Evolutionary conservation across 2,113 vertebrate genomes (phyloP).

Genomic region (Callipepla squamata): DNA sequence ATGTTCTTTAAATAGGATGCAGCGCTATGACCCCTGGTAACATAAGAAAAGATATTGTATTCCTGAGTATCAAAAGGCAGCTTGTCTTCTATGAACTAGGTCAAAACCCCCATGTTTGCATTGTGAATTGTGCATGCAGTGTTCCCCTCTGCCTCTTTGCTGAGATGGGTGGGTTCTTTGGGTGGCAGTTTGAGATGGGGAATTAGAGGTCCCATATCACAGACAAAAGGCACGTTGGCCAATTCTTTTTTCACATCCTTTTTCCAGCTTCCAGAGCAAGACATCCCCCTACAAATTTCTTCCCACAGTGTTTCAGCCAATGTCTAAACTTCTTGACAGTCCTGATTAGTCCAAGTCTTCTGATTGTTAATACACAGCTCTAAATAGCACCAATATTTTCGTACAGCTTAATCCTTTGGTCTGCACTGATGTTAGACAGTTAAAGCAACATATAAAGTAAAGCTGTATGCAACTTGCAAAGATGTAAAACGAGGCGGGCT

Average conservation of each 20-base stretch:
- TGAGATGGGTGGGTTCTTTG: background rate
- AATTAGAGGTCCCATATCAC: background rate
- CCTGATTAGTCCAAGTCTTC: background rate
- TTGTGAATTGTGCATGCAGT: background rate
- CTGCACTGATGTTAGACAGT: background rate
- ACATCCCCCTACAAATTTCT: background rate
- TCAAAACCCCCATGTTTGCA: background rate
- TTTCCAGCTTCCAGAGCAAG: background rate
- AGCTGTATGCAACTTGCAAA: background rate
- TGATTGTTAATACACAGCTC: background rate
- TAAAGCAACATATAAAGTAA: background rate
- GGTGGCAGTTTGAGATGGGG: background rate
- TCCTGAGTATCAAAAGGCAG: background rate
- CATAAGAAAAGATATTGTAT: background rate
- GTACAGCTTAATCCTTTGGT: background rate
- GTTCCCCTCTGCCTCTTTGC: background rate
- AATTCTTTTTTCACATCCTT: background rate
- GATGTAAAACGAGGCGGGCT: background rate
- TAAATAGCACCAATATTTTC: background rate
- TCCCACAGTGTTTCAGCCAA: background rate
- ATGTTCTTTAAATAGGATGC: background rate
- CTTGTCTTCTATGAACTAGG: background rate
- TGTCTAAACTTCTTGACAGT: background rate
- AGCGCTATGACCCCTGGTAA: background rate
- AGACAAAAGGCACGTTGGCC: background rate